Conservation (phyloP, 2,888 invertebrate genomes). For the Drosophila stalkeri region DNA sequence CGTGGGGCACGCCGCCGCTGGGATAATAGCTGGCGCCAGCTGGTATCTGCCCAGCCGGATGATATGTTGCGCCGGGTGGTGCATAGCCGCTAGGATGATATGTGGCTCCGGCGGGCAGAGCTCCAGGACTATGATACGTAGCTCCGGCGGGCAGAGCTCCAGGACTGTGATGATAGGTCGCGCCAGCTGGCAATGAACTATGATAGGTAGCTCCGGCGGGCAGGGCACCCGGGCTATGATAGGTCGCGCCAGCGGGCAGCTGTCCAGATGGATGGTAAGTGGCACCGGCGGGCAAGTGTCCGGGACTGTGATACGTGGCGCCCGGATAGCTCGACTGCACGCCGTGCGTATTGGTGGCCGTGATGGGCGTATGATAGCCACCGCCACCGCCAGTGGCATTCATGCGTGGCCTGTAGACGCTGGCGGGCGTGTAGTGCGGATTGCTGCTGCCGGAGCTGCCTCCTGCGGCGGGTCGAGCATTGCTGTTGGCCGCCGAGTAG, state of each 20-base stretch:
- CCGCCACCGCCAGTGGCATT: conserved; percentile 68
- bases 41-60: conserved; percentile 61
- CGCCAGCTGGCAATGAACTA: conserved; percentile 50
- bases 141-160: conserved; percentile 52
- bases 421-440: conserved; percentile 66
- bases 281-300: conserved; percentile 70
- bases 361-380: conserved; percentile 73
- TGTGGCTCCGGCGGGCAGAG: conserved; percentile 62
- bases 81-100: conserved; percentile 66
- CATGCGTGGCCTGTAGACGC: conserved; percentile 64
- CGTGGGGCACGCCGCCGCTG: conserved; percentile 66
- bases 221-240: conserved; percentile 36
- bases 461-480: conserved; percentile 45
- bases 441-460: conserved; percentile 12
- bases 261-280: conserved; percentile 76
- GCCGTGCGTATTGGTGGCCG: conserved; percentile 73
- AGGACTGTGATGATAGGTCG: conserved; percentile 61
- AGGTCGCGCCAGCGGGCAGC: conserved; percentile 72
- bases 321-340: conserved; percentile 82
- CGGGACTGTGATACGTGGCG: conserved; percentile 65
- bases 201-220: conserved; percentile 63
- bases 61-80: conserved; percentile 67
- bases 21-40: conserved; percentile 76
- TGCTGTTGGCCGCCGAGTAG: conserved; percentile 72
- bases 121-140: conserved; percentile 48